Conservation (phyloP, 1,140 invertebrate genomes). For the Penaeus chinensis region DNA sequence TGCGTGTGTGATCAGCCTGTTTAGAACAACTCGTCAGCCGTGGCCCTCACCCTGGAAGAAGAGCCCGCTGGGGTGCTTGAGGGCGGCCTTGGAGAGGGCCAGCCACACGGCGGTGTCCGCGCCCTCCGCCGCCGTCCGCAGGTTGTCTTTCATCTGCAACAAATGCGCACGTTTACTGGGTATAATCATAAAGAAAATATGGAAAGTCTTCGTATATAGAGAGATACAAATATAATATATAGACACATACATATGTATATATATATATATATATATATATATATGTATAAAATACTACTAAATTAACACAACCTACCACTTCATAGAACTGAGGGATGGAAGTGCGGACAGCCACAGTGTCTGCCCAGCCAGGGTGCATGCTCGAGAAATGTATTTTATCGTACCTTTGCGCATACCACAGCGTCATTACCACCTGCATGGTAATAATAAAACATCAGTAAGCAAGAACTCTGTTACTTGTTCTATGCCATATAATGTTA, state of each 20-base stretch:
- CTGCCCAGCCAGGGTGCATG: slow-evolving; percentile 73
- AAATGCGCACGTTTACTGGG: neutral
- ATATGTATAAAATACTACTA: too few species aligned
- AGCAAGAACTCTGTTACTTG: neutral
- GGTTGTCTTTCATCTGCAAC: slow-evolving; percentile 68
- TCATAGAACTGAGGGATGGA: slow-evolving; percentile 71
- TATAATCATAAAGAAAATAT: neutral
- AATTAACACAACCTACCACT: slow-evolving; percentile 42
- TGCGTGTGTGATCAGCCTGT: neutral
- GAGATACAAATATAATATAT: too few species aligned
- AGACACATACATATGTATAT: too few species aligned
- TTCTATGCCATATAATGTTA: neutral
- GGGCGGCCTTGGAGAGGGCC: slow-evolving; percentile 68
- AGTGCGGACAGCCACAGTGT: slow-evolving; percentile 70
- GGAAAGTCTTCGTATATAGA: too few species aligned
- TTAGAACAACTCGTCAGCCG: neutral
- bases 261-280: too few species aligned
- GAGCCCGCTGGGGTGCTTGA: slow-evolving; percentile 67
- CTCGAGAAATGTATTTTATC: slow-evolving; percentile 70
- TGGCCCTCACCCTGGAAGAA: slow-evolving; percentile 69
- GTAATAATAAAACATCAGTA: neutral
- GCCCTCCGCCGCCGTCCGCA: slow-evolving; percentile 70
- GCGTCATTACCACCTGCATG: slow-evolving; percentile 67
- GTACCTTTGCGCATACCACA: slow-evolving; percentile 69
- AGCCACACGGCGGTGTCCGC: slow-evolving; percentile 73